phyloP scores from a whole-genome alignment of 2,113 vertebrate species.

The Microtus oregoni region DNA sequence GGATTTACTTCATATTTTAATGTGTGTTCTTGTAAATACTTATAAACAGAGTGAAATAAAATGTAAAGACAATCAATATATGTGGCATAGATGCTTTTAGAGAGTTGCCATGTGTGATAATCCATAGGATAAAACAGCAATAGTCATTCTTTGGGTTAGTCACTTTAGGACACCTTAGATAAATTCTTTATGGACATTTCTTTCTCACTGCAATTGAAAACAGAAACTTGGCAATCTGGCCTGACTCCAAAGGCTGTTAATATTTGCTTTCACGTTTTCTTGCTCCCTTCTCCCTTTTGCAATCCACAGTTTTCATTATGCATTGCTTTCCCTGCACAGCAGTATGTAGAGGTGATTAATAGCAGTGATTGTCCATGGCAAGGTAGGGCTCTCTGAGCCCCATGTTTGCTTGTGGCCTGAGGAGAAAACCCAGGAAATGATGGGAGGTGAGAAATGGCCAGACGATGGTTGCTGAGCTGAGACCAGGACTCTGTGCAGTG shows the following conservation, averaged over 20 bases:
- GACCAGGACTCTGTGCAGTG: not conserved
- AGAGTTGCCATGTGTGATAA: not conserved
- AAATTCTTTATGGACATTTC: not conserved
- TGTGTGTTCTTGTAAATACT: not conserved
- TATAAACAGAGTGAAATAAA: constrained; percentile 7
- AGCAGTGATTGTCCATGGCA: not conserved
- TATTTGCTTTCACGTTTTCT: not conserved
- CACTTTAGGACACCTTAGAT: not conserved
- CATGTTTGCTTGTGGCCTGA: not conserved
- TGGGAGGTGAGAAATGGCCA: not conserved
- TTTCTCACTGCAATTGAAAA: constrained; percentile 24
- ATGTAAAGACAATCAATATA: not conserved
- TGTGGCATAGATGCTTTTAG: not conserved
- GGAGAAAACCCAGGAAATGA: not conserved
- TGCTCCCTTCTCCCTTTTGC: not conserved
- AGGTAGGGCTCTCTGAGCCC: not conserved
- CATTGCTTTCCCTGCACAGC: not conserved
- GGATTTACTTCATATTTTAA: not conserved
- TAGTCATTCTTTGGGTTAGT: not conserved
- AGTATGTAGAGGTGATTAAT: not conserved
- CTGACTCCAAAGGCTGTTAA: not conserved
- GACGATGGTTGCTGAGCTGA: not conserved
- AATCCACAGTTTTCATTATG: not conserved
- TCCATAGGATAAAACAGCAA: not conserved
- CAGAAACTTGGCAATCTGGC: not conserved